phyloP scores from a whole-genome alignment of 2,888 invertebrate genomes.

The Lissocephala sabroskyi region DNA sequence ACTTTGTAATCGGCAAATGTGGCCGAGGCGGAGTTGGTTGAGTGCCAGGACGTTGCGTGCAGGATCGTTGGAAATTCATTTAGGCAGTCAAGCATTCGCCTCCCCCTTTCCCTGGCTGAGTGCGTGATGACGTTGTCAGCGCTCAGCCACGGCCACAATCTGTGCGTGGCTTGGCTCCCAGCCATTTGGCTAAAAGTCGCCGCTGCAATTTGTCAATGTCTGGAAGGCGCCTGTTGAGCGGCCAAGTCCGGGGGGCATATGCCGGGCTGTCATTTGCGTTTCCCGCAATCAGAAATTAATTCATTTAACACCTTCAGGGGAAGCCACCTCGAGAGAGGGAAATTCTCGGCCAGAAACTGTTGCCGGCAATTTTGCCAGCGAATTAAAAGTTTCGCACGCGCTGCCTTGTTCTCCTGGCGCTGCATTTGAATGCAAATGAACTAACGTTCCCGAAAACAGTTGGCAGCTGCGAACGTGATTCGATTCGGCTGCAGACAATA shows the following conservation, averaged over 20 bases:
- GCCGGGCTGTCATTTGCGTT: too few species aligned
- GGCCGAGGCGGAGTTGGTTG: too few species aligned
- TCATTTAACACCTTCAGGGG: constrained; percentile 11
- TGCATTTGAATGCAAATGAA: constrained; percentile 53
- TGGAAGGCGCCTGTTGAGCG: constrained; percentile 1
- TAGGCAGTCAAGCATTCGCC: constrained; percentile 16
- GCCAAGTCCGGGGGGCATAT: not conserved
- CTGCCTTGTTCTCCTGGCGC: too few species aligned
- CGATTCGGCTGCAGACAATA: too few species aligned
- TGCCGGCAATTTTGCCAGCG: constrained; percentile 20
- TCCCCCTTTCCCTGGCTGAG: not conserved
- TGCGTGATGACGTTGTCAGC: too few species aligned
- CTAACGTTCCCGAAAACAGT: too few species aligned
- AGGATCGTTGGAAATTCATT: constrained; percentile 29
- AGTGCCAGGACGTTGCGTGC: too few species aligned
- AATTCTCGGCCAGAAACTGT: not conserved
- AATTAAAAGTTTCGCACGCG: constrained; percentile 36
- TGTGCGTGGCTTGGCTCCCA: not conserved
- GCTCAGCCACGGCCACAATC: constrained; percentile 3
- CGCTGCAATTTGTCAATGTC: constrained; percentile 24
- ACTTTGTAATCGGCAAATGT: constrained; percentile 48
- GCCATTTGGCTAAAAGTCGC: constrained; percentile 2
- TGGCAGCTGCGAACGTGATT: too few species aligned
- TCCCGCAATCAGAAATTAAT: too few species aligned
- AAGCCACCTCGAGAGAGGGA: not conserved